phyloP scores from a whole-genome alignment of 1,140 invertebrate genomes.

The Heliconius hermathena region DNA sequence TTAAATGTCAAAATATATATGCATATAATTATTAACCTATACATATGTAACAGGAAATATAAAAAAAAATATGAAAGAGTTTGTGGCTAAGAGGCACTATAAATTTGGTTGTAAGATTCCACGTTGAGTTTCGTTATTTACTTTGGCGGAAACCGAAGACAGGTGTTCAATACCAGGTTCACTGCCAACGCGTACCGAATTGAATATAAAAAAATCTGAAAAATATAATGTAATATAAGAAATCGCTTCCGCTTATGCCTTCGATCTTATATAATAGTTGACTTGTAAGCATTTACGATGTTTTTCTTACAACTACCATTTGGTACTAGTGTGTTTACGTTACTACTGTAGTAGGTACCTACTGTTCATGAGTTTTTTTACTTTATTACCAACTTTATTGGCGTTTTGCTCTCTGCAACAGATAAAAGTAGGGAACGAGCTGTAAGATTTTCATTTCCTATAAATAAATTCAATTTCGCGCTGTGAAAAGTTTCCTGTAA shows the following conservation, averaged over 20 bases:
- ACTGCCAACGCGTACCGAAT: no score
- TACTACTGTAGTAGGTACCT: not conserved
- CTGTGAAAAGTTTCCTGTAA: not conserved
- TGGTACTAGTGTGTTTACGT: slow-evolving; percentile 61
- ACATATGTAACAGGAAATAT: no score
- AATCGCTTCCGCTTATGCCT: slow-evolving; percentile 27
- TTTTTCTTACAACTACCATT: slow-evolving; percentile 62
- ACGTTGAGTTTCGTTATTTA: no score
- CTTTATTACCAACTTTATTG: slow-evolving; percentile 62
- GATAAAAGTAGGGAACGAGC: slow-evolving; percentile 41
- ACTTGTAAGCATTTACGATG: slow-evolving; percentile 69
- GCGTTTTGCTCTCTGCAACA: slow-evolving; percentile 44
- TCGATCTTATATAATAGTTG: slow-evolving; percentile 43
- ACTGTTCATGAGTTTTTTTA: slow-evolving; percentile 62
- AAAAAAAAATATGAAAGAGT: no score
- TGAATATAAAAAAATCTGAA: no score
- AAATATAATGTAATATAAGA: no score
- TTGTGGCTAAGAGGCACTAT: no score
- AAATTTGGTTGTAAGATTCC: no score
- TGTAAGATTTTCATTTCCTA: slow-evolving; percentile 24
- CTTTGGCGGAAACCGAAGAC: no score
- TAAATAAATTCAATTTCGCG: slow-evolving; percentile 6
- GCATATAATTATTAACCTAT: no score
- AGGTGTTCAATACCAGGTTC: no score
- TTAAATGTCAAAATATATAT: no score